Conservation (phyloP, 2,888 invertebrate species). For the Acleris emargana region DNA sequence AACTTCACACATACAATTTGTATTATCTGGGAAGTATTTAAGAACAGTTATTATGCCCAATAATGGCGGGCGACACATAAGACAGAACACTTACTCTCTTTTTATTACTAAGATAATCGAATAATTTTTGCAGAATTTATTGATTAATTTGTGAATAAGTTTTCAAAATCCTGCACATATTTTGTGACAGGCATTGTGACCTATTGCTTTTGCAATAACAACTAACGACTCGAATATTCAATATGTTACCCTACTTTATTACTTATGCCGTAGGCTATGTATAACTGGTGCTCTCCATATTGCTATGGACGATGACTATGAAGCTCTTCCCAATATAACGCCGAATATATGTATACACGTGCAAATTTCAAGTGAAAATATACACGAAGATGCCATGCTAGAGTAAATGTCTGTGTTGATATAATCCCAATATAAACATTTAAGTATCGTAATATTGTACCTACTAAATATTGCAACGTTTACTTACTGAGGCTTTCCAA, state of each 20-base stretch:
- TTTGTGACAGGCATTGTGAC: conserved; percentile 41
- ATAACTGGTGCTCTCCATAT: conserved; percentile 34
- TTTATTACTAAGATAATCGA: conserved; percentile 31
- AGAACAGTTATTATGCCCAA: conserved; percentile 14
- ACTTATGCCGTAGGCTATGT: conserved; percentile 33
- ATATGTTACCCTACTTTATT: conserved; percentile 29
- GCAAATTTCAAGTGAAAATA: conserved; percentile 43
- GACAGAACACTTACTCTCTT: conserved; percentile 32
- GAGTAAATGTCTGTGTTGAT: conserved; percentile 60
- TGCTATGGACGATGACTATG: conserved; percentile 31
- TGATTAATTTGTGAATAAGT: conserved; percentile 33
- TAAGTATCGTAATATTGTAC: conserved; percentile 61
- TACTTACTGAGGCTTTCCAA: conserved; percentile 61
- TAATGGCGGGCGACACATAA: conserved; percentile 21
- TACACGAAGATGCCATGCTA: conserved; percentile 76
- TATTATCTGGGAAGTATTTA: conserved; percentile 27
- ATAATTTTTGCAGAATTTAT: conserved; percentile 36
- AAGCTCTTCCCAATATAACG: conserved; percentile 35
- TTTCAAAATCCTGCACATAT: conserved; percentile 30
- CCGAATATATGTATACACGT: conserved; percentile 35
- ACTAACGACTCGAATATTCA: conserved; percentile 36
- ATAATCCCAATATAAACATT: conserved; percentile 55
- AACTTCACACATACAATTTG: conserved; percentile 36
- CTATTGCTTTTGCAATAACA: conserved; percentile 35
- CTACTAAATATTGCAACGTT: conserved; percentile 69